phyloP scores from a whole-genome alignment of 2,888 invertebrate species.

The Alsophila aescularia region DNA sequence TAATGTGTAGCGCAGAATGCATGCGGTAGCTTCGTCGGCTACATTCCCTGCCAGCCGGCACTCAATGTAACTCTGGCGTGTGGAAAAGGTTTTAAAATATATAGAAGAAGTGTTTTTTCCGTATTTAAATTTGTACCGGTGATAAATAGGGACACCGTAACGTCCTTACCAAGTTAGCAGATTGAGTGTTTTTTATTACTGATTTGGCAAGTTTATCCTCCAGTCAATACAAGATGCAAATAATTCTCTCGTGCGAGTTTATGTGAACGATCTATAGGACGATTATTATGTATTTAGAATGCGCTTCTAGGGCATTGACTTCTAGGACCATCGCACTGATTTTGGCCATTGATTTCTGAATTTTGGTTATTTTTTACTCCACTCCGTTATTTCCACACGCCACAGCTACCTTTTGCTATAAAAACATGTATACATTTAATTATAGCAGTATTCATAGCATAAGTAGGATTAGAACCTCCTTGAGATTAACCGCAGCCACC shows the following conservation, averaged over 20 bases:
- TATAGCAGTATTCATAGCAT: constrained; percentile 79
- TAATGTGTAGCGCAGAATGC: constrained; percentile 69
- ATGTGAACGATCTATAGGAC: no score
- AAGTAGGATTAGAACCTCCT: constrained; percentile 77
- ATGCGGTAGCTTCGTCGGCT: constrained; percentile 77
- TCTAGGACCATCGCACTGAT: no score
- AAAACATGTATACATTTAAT: constrained; percentile 75
- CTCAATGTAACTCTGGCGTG: constrained; percentile 65
- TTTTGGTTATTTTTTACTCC: not conserved
- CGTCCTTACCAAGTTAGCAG: no score
- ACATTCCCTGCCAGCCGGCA: constrained; percentile 63
- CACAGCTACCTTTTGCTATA: constrained; percentile 71
- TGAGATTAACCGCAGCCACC: constrained; percentile 64
- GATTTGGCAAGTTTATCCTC: not conserved
- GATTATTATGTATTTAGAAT: not conserved
- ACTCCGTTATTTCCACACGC: constrained; percentile 52
- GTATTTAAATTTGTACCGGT: constrained; percentile 4
- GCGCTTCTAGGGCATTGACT: not conserved
- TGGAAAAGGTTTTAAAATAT: constrained; percentile 43
- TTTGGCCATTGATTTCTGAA: no score
- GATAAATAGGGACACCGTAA: constrained; percentile 3
- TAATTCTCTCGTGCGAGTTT: not conserved
- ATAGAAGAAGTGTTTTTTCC: not conserved
- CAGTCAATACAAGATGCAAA: not conserved
- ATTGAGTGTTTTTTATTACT: no score